Conservation (phyloP, 2,888 invertebrate species). For the Gastrophysa polygoni region DNA sequence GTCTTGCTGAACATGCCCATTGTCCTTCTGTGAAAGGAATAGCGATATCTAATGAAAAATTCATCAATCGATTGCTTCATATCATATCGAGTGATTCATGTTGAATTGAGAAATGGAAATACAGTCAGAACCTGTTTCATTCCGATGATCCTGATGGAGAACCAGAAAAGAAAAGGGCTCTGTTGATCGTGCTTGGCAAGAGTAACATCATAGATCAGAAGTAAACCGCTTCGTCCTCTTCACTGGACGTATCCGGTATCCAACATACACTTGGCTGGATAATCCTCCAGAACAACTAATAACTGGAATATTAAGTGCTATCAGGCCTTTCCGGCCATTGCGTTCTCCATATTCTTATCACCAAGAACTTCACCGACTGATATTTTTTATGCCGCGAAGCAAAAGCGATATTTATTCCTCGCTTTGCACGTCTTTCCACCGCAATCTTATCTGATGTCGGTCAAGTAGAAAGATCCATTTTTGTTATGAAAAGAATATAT, state of each 20-base stretch:
- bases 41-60: too few species aligned
- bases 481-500: background rate
- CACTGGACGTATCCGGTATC: slow-evolving; percentile 4
- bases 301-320: slow-evolving; percentile 52
- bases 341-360: slow-evolving; percentile 45
- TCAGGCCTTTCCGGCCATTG: slow-evolving; percentile 51
- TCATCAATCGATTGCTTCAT: too few species aligned
- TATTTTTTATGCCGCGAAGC: slow-evolving; percentile 35
- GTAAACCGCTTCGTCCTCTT: background rate
- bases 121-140: too few species aligned
- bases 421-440: background rate
- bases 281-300: slow-evolving; percentile 42
- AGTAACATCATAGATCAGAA: background rate
- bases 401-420: slow-evolving; percentile 14
- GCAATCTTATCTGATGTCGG: background rate
- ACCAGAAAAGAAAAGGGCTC: too few species aligned
- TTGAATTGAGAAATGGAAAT: too few species aligned
- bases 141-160: too few species aligned
- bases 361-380: slow-evolving; percentile 41
- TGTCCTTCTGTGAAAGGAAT: too few species aligned
- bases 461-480: background rate
- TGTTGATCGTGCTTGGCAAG: too few species aligned
- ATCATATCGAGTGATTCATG: too few species aligned
- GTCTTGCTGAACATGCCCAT: too few species aligned
- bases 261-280: slow-evolving; percentile 15